These are phyloP conservation scores for Serranus cabrilla DNA, from an alignment of 2,797 vertebrate genomes.

Conservation along the genomic window DNA sequence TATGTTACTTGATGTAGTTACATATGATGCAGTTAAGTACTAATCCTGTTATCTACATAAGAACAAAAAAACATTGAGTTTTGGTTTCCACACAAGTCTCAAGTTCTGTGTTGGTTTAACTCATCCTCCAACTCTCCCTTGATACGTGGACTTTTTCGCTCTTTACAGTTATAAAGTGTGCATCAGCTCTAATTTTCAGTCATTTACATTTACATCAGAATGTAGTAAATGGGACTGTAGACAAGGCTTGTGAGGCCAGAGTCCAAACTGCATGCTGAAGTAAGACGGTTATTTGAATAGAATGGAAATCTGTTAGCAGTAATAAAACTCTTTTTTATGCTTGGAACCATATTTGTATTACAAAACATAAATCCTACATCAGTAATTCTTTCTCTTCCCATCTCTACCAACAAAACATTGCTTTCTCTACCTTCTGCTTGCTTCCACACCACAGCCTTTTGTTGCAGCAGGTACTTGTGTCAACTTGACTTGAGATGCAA, in stretches of 20 bases:
- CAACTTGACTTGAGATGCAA: conserved; percentile 49
- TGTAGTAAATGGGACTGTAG: too few species aligned
- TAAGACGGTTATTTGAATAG: background rate
- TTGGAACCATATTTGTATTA: background rate
- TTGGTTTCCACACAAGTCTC: too few species aligned
- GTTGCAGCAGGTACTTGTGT: conserved; percentile 43
- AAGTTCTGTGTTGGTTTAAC: too few species aligned
- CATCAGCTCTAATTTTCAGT: background rate
- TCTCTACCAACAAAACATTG: background rate
- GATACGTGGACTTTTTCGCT: too few species aligned
- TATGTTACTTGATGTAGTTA: too few species aligned
- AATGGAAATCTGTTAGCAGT: background rate
- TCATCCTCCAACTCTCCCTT: too few species aligned
- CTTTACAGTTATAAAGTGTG: background rate
- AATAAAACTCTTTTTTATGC: background rate
- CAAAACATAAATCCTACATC: background rate
- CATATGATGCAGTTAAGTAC: too few species aligned
- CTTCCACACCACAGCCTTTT: conserved; percentile 6
- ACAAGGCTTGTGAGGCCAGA: too few species aligned
- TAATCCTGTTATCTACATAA: too few species aligned
- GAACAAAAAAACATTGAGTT: too few species aligned
- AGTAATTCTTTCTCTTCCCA: background rate
- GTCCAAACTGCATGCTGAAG: background rate
- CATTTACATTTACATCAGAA: background rate
- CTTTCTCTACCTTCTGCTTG: background rate